Evolutionary conservation across 2,888 invertebrate species (phyloP), one percentile per base, ranked within the genome.

Genomic region (Stenodera caucasica): DNA sequence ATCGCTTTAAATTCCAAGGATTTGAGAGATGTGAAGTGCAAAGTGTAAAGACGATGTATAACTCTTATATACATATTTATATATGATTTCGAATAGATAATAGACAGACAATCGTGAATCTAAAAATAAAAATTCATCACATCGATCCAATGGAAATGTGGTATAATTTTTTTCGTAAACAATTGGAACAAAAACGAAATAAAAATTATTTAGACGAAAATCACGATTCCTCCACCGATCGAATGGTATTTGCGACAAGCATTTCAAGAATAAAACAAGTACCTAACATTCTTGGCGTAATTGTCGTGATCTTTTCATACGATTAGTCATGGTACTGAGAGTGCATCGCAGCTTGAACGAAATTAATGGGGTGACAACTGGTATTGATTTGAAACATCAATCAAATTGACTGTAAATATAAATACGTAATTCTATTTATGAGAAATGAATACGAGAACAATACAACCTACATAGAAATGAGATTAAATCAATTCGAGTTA

Each of bases 1-100:
- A 64, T 65, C 57, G 65, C 68, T 72, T 71, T 72, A 75, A 75
- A 74, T 76, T 77, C 71, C 76, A 77, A 77, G 77, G 75, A 76
- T 73, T 68, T 65, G 18, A 40, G 18, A 40, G 18, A 40, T 40
- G 37, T 40, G 18, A 40, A 40, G 37, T 18, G 18, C 18, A 8
- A 40, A 15, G 37, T 40, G 37, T 40, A 40, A 65, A 58, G 66
- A 73, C 74, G 75, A 75, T 70, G 73, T 75, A 72, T 74, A 74
- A 74, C 75, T 12, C 18, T 40, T 40, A 18, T 74, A 75, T 76
- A 75, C 75, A 76, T 77, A 77, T 75, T 76, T 72, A 77, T 76
- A 59, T 55, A 58, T 40, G 60, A 50, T 57, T 65, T 64, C 63
- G 67, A 66, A 68, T 67, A 63, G 66, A 66, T 63, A 69, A 68